phyloP scores from a whole-genome alignment of 2,797 vertebrate genomes.

The Philypnodon macrostomus region DNA sequence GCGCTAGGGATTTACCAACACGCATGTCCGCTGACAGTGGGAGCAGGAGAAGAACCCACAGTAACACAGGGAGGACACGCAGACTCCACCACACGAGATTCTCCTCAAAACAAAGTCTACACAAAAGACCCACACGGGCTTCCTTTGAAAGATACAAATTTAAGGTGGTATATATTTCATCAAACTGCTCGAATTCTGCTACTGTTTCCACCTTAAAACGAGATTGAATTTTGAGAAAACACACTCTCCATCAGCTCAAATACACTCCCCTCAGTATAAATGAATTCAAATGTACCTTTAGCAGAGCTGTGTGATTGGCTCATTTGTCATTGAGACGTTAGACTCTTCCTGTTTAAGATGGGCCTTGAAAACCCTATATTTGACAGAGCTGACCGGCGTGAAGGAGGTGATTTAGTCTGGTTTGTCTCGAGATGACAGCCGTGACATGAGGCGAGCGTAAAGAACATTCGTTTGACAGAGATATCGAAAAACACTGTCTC shows the following conservation, averaged over 20 bases:
- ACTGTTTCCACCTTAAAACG: too few species aligned
- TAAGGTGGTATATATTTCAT: too few species aligned
- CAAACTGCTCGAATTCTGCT: too few species aligned
- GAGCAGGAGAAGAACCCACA: too few species aligned
- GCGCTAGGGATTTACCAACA: too few species aligned
- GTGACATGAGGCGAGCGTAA: conserved; percentile 21
- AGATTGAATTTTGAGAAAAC: too few species aligned
- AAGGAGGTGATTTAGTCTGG: conserved; percentile 14
- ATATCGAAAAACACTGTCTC: not conserved
- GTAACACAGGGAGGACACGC: too few species aligned
- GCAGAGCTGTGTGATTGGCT: conserved; percentile 17
- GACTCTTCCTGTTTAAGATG: conserved; percentile 24
- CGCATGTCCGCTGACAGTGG: too few species aligned
- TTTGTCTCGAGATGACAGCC: conserved; percentile 13
- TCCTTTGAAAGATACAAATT: too few species aligned
- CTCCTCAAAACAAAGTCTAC: too few species aligned
- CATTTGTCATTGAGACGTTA: conserved; percentile 31
- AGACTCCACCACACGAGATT: too few species aligned
- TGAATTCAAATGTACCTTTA: not conserved
- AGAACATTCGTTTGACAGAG: conserved; percentile 28
- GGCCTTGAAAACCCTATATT: conserved; percentile 2
- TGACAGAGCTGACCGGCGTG: conserved; percentile 9
- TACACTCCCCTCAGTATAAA: not conserved
- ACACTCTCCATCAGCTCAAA: not conserved
- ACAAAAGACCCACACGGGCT: too few species aligned